A percentile compares a stretch with the other conserved stretches of the same genome.
Conservation (phyloP, 1,140 invertebrate species). For the Atopsyche davidsoni region DNA sequence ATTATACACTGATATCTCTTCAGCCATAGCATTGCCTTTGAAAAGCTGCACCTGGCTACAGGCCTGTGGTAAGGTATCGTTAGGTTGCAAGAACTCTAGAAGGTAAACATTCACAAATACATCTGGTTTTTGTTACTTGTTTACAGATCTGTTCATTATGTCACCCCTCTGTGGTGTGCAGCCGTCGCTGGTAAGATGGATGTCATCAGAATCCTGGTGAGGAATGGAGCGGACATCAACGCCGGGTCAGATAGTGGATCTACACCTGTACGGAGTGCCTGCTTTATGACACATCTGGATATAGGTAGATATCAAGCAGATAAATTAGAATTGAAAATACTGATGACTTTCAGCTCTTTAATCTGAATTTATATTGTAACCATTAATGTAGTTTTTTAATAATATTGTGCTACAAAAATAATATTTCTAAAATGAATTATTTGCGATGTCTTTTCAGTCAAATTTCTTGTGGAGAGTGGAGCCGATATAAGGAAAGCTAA, state of each 20-base stretch:
- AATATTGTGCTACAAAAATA: constrained; percentile 18
- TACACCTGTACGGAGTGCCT: constrained; percentile 82
- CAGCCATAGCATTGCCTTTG: no score
- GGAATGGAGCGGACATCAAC: constrained; percentile 76
- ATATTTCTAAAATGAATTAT: constrained; percentile 11
- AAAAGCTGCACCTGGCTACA: no score
- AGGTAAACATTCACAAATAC: no score
- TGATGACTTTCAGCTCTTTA: neutral
- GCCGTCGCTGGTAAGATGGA: constrained; percentile 78
- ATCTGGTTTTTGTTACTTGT: constrained; percentile 1
- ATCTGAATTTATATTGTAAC: no score
- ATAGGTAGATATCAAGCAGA: constrained; percentile 42
- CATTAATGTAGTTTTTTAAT: no score
- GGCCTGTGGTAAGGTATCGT: no score
- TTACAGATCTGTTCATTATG: constrained; percentile 64
- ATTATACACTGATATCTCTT: no score
- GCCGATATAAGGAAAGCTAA: constrained; percentile 83
- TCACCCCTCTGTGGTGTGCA: constrained; percentile 90
- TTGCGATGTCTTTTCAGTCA: constrained; percentile 49
- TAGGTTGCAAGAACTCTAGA: no score
- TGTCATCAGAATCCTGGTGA: constrained; percentile 72
- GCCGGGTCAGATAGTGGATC: constrained; percentile 83
- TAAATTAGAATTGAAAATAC: constrained; percentile 2
- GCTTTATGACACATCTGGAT: constrained; percentile 88
- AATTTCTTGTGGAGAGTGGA: constrained; percentile 73